phyloP scores from a whole-genome alignment of 2,888 invertebrate genomes.

The Lumbricus terrestris region DNA sequence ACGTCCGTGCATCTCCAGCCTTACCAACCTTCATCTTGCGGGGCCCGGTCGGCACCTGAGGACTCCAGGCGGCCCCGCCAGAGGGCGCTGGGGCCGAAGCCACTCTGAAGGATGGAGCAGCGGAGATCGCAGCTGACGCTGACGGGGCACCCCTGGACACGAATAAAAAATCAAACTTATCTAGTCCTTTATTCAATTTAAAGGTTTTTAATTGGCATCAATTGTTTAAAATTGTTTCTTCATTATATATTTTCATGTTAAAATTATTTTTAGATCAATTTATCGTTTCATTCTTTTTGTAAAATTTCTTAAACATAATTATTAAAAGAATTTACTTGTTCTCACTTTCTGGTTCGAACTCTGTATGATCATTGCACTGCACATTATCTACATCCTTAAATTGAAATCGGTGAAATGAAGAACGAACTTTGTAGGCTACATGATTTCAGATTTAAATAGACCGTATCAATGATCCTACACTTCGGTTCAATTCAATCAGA shows the following conservation, averaged over 20 bases:
- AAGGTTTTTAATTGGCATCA: neutral
- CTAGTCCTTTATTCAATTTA: neutral
- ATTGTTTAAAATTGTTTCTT: neutral
- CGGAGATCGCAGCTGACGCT: neutral
- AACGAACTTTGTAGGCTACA: neutral
- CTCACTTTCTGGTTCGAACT: neutral
- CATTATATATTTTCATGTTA: neutral
- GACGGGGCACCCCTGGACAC: neutral
- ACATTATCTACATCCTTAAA: neutral
- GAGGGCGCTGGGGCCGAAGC: neutral
- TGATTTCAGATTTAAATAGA: neutral
- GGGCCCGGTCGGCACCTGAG: constrained; percentile 38
- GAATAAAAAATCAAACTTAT: neutral
- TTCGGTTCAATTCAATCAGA: too few relatives aligned
- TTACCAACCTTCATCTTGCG: constrained; percentile 40
- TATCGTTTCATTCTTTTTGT: neutral
- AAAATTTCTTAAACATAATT: neutral
- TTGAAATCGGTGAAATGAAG: neutral
- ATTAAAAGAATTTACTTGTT: neutral
- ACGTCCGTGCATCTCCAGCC: constrained; percentile 38
- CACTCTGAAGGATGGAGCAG: neutral
- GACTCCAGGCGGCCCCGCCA: constrained; percentile 35
- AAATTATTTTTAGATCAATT: neutral
- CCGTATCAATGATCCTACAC: neutral
- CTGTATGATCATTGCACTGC: neutral